Base-by-base conservation (phyloP, 1,140 invertebrate species). In the Drosophila tsacasi region DNA sequence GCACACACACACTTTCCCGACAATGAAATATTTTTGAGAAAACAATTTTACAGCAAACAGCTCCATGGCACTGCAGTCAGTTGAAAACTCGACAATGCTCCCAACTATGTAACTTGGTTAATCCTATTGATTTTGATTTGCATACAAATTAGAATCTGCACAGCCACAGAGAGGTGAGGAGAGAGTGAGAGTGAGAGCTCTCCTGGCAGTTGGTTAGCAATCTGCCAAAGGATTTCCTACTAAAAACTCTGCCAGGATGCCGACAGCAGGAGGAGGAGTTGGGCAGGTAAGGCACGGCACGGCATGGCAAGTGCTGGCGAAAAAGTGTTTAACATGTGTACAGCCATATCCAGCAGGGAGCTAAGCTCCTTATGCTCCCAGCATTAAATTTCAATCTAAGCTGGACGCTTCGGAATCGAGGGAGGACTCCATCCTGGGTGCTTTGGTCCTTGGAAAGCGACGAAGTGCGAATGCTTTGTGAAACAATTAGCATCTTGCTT, bases 61-160 rank as follows among this genome's bases (percentile, higher is more conserved):
- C 39, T 73, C 68, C 15, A 39, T 73, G 71, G 71, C 71, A 50
- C 9, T 59, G 64, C 44, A 62, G 60, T 35, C 54, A 57, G 35
- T 57, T 35, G 58, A 63, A 47, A 79, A 54, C 46, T 54, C 66
- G 44, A 81, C 66, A 84, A 66, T 81, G 74, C 63, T 59, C 19
- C 67, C 64, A 73, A 85, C 78, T 72, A 62, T 75, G 84, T 86
- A 84, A 89, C 74, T 90, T 81, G 78, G 84, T 84, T 89, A 89
- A 89, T 89, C 85, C 84, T 89, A 89, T 89, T 89, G 84, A 89
- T 89, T 89, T 89, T 90, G 85, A 89, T 89, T 89, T 89, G 84
- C 85, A 89, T 89, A 89, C 84, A 89, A 89, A 89, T 89, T 89
- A 89, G 84, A 84, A 73, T 81, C 60, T 81, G 85, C 40, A 49